These are phyloP conservation scores for Eupsilia transversa DNA, from an alignment of 2,888 invertebrate genomes.

Conservation along the genomic window DNA sequence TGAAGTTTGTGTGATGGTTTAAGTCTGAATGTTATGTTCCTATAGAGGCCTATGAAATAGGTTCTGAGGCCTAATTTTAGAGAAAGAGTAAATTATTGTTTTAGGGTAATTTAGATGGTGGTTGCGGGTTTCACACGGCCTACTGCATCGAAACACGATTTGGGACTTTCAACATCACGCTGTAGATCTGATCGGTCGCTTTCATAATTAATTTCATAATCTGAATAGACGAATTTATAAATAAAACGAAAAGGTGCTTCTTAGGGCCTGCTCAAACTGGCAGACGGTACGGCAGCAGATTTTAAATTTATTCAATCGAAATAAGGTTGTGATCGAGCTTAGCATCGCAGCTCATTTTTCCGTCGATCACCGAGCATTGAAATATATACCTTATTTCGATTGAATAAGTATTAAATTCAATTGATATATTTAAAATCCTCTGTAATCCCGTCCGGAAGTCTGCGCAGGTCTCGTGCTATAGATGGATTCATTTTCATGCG, in stretches of 20 bases:
- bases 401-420: no score
- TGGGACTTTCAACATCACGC: conserved; percentile 29
- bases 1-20: conserved; percentile 60
- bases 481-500: conserved; percentile 19
- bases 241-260: no score
- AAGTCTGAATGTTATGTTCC: conserved; percentile 67
- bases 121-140: conserved; percentile 30
- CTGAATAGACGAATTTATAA: conserved; percentile 21
- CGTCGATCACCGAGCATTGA: no score
- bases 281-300: no score
- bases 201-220: conserved; percentile 17
- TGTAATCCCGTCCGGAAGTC: no score
- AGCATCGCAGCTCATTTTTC: no score
- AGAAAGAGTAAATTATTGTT: conserved; percentile 58
- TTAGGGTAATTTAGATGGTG: conserved; percentile 47
- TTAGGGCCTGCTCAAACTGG: no score
- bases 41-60: conserved; percentile 66
- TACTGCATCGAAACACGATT: conserved; percentile 47
- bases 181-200: conserved; percentile 41
- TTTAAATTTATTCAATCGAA: no score
- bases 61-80: conserved; percentile 57
- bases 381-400: no score
- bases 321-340: no score
- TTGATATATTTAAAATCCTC: no score
- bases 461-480: conserved; percentile 14